Percentiles rank a stretch among this genome's conserved stretches.
These are phyloP conservation scores for Trissolcus brochymenae DNA, from an alignment of 2,888 invertebrate species.

Conservation along the genomic window DNA sequence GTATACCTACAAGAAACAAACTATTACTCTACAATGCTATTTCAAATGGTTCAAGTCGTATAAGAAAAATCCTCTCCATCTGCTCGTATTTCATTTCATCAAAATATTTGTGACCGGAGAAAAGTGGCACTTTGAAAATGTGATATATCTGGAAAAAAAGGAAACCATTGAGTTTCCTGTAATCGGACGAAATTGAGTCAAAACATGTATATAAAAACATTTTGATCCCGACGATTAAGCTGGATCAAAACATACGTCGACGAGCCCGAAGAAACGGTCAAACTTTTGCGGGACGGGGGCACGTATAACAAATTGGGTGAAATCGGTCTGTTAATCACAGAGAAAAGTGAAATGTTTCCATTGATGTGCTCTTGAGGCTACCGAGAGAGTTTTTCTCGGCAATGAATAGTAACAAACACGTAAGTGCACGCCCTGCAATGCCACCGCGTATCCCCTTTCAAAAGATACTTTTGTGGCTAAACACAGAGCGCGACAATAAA, in stretches of 20 bases:
- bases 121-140: conserved; percentile 19
- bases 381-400: conserved; percentile 31
- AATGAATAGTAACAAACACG: conserved; percentile 51
- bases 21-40: too few relatives aligned
- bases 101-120: conserved; percentile 28
- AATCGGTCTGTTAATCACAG: conserved; percentile 36
- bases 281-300: background rate
- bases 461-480: conserved; percentile 75
- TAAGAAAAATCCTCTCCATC: background rate
- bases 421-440: conserved; percentile 55
- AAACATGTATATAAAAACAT: background rate
- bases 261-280: conserved; percentile 16
- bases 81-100: conserved; percentile 1
- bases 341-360: conserved; percentile 22
- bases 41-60: background rate
- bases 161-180: conserved; percentile 11
- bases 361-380: conserved; percentile 20
- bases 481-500: conserved; percentile 68
- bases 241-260: conserved; percentile 14
- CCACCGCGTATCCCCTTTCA: conserved; percentile 66
- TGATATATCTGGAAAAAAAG: conserved; percentile 11
- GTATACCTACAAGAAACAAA: too few relatives aligned
- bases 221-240: conserved; percentile 6
- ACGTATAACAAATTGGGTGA: conserved; percentile 6
- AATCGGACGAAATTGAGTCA: conserved; percentile 30